A percentile compares a stretch with the other conserved stretches of the same genome.
These are phyloP conservation scores for Diglossa brunneiventris DNA, from an alignment of 2,113 vertebrate species.

Conservation along the genomic window DNA sequence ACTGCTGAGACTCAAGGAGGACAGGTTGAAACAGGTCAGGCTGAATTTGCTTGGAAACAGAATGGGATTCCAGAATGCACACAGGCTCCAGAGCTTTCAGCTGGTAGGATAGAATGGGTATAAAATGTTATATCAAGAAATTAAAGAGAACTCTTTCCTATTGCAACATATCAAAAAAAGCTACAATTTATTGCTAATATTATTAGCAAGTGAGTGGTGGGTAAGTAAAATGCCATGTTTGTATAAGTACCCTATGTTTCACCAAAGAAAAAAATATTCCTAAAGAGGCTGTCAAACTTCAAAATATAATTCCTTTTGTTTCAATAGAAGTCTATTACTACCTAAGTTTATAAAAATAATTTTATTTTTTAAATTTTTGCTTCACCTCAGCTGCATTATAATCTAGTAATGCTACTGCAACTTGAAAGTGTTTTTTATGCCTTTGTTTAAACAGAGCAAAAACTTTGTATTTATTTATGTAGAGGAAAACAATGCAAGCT, in stretches of 20 bases:
- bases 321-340: not conserved
- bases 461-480: not conserved
- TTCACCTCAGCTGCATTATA: not conserved
- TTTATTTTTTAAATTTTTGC: not conserved
- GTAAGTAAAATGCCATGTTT: not conserved
- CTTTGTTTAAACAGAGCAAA: not conserved
- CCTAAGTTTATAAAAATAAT: not conserved
- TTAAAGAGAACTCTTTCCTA: not conserved
- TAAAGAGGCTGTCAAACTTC: not conserved
- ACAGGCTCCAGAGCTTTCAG: not conserved
- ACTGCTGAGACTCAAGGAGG: not conserved
- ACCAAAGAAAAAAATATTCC: not conserved
- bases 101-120: conserved; percentile 80
- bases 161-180: not conserved
- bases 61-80: conserved; percentile 59
- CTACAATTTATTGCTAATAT: not conserved
- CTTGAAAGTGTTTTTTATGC: not conserved
- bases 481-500: not conserved
- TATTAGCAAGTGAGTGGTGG: not conserved
- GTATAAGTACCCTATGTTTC: not conserved
- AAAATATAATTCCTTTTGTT: not conserved
- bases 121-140: conserved; percentile 52
- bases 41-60: not conserved
- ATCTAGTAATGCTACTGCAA: not conserved
- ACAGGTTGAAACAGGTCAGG: not conserved